These are phyloP conservation scores for Pycnonotus jocosus DNA, from an alignment of 2,113 vertebrate species.

Conservation along the genomic window DNA sequence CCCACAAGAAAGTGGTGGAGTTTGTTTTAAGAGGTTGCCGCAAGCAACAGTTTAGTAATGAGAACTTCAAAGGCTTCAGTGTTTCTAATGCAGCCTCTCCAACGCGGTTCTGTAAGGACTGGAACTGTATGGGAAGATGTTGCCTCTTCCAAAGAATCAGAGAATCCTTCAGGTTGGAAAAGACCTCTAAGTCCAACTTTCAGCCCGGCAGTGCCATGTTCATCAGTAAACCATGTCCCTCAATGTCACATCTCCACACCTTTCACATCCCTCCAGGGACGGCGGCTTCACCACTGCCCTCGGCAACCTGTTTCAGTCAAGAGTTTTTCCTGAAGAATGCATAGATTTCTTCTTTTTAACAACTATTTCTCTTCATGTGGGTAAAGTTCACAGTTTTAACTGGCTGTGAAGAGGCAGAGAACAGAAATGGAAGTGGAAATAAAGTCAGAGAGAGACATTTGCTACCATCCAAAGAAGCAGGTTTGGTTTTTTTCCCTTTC, in stretches of 20 bases:
- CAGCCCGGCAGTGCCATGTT: background rate
- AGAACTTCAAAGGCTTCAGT: background rate
- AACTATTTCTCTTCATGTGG: background rate
- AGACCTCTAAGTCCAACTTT: background rate
- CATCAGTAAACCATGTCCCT: background rate
- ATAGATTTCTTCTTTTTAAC: background rate
- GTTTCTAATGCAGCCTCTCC: background rate
- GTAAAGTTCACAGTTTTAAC: background rate
- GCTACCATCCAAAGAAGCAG: background rate
- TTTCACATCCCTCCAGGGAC: background rate
- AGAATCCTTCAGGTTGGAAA: background rate
- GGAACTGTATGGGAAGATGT: background rate
- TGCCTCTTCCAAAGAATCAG: background rate
- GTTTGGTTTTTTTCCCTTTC: background rate
- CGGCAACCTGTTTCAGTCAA: background rate
- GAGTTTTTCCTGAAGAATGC: background rate
- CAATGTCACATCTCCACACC: background rate
- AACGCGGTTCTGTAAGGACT: accelerated
- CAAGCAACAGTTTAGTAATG: background rate
- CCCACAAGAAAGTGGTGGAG: background rate
- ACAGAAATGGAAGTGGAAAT: background rate
- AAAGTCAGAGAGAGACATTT: background rate
- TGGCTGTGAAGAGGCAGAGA: background rate
- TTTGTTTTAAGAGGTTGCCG: background rate
- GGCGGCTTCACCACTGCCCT: background rate